Conservation (phyloP, 2,113 vertebrate genomes). For the Tringa solitaria region DNA sequence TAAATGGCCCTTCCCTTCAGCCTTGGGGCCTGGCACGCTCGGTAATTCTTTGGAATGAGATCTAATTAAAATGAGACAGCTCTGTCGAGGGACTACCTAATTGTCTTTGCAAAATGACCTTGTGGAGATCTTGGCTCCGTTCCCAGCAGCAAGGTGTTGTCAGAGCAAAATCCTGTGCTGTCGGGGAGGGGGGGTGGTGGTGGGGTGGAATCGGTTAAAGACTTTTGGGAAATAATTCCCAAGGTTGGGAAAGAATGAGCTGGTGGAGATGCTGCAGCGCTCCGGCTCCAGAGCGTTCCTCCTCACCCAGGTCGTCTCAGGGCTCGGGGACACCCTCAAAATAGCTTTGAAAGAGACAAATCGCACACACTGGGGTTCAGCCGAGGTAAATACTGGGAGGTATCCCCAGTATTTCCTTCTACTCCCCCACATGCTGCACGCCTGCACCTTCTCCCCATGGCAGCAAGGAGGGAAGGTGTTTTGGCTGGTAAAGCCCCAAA, state of each 20-base stretch:
- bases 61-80: slow-evolving; percentile 62
- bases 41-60: slow-evolving; percentile 33
- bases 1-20: slow-evolving; percentile 8
- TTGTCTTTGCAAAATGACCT: slow-evolving; percentile 63
- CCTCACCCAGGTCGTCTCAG: accelerated
- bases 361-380: accelerated
- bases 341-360: not conserved
- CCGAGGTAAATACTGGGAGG: not conserved
- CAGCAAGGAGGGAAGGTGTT: accelerated
- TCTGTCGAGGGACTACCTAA: slow-evolving; percentile 34
- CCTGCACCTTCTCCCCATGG: accelerated
- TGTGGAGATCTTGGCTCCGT: not conserved
- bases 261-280: not conserved
- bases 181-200: not conserved
- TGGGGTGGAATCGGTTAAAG: not conserved
- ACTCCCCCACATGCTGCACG: accelerated
- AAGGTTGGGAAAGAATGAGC: not conserved
- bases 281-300: not conserved
- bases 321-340: not conserved
- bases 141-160: slow-evolving; percentile 63
- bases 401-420: not conserved
- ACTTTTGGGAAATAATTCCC: slow-evolving; percentile 36
- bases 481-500: not conserved
- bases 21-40: slow-evolving; percentile 3
- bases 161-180: not conserved